phyloP scores from a whole-genome alignment of 92 coral and sea anemone species.

The Palythoa caribaeorum region DNA sequence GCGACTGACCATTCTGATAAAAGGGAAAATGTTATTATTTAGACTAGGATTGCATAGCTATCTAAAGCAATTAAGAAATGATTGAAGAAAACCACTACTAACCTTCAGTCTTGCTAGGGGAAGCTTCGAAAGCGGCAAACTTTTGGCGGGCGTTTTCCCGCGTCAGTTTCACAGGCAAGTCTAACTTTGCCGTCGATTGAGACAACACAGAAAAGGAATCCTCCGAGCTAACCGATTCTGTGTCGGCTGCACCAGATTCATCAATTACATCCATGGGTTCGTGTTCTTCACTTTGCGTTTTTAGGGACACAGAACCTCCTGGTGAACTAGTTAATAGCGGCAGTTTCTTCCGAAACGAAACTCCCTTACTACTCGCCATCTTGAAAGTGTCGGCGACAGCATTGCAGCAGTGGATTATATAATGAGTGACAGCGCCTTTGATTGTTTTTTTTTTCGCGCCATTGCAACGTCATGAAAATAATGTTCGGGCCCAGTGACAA shows the following conservation, averaged over 20 bases:
- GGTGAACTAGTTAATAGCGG: conserved; percentile 47
- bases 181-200: conserved; percentile 54
- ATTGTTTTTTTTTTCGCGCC: conserved; percentile 59
- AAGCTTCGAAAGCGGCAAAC: conserved; percentile 45
- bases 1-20: conserved; percentile 56
- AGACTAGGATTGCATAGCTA: conserved; percentile 40
- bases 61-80: conserved; percentile 34
- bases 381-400: conserved; percentile 37
- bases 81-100: conserved; percentile 50
- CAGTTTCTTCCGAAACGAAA: conserved; percentile 49
- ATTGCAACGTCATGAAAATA: conserved; percentile 17
- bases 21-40: conserved; percentile 31
- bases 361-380: conserved; percentile 56
- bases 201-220: conserved; percentile 46
- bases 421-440: conserved; percentile 43
- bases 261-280: conserved; percentile 40
- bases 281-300: conserved; percentile 41
- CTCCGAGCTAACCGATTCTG: conserved; percentile 59
- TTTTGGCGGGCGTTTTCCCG: conserved; percentile 53
- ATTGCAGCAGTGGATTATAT: conserved; percentile 57
- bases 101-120: conserved; percentile 58
- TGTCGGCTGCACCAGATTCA: conserved; percentile 42
- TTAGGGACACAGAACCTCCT: conserved; percentile 23
- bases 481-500: conserved; percentile 60
- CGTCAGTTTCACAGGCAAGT: conserved; percentile 50